Evolutionary conservation across 2,797 vertebrate genomes (phyloP).

Genomic region (Anolis apletophallus): DNA sequence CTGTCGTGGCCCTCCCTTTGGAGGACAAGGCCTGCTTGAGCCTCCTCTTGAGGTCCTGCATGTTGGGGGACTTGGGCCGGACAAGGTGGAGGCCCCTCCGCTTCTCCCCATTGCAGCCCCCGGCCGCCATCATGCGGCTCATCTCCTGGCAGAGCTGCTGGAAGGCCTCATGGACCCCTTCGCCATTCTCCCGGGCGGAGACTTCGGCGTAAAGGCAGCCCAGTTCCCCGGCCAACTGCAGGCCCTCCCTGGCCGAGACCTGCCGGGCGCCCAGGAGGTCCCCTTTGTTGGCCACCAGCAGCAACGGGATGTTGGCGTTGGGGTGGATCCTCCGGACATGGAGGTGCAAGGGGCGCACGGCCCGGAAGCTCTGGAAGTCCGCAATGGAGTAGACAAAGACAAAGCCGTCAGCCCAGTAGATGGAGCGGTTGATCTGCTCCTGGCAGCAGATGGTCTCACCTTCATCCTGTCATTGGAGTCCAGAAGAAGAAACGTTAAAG

Average conservation of each 20-base stretch:
- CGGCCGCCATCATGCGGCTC: conserved; percentile 78
- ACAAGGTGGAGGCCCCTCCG: conserved; percentile 89
- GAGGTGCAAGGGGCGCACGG: conserved; percentile 90
- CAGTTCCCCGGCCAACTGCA: conserved; percentile 85
- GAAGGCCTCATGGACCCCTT: conserved; percentile 88
- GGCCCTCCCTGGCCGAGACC: conserved; percentile 87
- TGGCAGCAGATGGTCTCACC: conserved; percentile 89
- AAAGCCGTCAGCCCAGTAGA: conserved; percentile 96
- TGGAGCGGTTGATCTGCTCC: conserved; percentile 91
- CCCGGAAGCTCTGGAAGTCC: conserved; percentile 88
- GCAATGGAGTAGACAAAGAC: conserved; percentile 94
- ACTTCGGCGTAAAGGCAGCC: conserved; percentile 88
- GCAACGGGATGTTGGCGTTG: conserved; percentile 89
- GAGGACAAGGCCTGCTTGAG: conserved; percentile 93
- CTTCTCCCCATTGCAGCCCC: conserved; percentile 90
- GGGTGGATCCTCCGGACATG: conserved; percentile 92
- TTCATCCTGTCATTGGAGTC: conserved; percentile 80
- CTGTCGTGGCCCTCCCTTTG: conserved; percentile 86
- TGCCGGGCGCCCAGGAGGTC: conserved; percentile 91
- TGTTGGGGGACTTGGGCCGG: conserved; percentile 92
- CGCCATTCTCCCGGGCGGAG: conserved; percentile 90
- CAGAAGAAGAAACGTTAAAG: background rate
- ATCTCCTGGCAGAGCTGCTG: conserved; percentile 91
- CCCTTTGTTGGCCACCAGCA: conserved; percentile 92
- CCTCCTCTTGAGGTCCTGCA: conserved; percentile 94